Conservation (phyloP, 2,797 vertebrate species). For the Malurus splendens region DNA sequence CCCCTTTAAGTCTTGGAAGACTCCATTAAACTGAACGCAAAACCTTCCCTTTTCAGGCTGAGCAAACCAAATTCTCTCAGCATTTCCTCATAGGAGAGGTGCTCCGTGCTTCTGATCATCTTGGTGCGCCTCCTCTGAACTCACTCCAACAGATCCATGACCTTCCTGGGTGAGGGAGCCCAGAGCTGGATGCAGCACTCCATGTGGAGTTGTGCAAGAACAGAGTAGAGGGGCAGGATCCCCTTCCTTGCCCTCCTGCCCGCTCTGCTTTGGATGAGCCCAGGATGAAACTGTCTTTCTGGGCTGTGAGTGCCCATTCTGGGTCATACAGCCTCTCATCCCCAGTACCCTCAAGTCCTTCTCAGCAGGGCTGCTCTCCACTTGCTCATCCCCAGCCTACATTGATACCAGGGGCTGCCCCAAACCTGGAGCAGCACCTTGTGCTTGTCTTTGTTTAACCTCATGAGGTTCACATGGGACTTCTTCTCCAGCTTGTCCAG, state of each 20-base stretch:
- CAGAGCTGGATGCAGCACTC: background rate
- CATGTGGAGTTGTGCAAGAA: accelerated
- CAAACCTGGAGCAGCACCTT: background rate
- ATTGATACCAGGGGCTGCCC: accelerated
- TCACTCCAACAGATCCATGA: background rate
- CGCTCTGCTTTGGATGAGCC: background rate
- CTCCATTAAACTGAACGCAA: background rate
- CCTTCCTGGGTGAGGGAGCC: background rate
- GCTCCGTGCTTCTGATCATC: background rate
- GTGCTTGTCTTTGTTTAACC: background rate
- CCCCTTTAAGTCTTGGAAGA: background rate
- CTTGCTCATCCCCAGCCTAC: accelerated
- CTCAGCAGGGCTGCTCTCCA: background rate
- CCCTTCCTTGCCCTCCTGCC: accelerated
- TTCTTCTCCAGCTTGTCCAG: background rate
- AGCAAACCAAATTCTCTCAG: background rate
- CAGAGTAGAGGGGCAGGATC: background rate
- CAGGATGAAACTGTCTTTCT: background rate
- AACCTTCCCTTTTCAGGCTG: accelerated
- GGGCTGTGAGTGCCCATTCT: accelerated
- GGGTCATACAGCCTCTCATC: background rate
- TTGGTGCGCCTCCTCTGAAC: background rate
- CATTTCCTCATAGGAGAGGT: background rate
- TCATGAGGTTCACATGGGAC: background rate
- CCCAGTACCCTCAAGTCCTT: background rate